phyloP scores from a whole-genome alignment of 2,797 vertebrate species.

The Loriculus beryllinus region DNA sequence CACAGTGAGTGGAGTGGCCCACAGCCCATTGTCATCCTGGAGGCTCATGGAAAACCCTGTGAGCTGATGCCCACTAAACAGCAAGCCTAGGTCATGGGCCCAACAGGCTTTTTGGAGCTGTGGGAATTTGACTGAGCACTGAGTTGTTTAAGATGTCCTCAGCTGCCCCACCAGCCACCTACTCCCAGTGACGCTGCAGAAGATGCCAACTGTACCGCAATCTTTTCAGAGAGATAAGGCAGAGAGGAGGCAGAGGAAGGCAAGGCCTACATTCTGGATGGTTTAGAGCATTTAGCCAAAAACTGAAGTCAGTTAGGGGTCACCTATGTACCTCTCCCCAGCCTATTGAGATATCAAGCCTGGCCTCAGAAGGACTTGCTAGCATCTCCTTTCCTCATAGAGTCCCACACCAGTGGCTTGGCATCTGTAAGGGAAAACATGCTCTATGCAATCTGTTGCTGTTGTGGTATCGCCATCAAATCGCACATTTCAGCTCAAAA shows the following conservation, averaged over 20 bases:
- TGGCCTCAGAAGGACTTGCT: not conserved
- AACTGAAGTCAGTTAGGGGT: not conserved
- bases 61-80: not conserved
- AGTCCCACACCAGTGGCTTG: not conserved
- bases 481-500: not conserved
- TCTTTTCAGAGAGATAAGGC: not conserved
- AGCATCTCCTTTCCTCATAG: not conserved
- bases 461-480: not conserved
- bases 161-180: not conserved
- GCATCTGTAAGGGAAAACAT: not conserved
- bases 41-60: not conserved
- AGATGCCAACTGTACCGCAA: rapidly evolving
- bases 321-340: not conserved
- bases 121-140: not conserved
- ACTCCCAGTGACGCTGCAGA: rapidly evolving
- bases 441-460: not conserved
- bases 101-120: not conserved
- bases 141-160: not conserved
- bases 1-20: rapidly evolving
- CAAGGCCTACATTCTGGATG: not conserved
- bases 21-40: not conserved
- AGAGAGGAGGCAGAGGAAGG: not conserved
- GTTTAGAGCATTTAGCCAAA: not conserved
- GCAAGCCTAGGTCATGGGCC: rapidly evolving
- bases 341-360: not conserved